phyloP scores from a whole-genome alignment of 2,888 invertebrate species.

The Peribatodes rhomboidaria region DNA sequence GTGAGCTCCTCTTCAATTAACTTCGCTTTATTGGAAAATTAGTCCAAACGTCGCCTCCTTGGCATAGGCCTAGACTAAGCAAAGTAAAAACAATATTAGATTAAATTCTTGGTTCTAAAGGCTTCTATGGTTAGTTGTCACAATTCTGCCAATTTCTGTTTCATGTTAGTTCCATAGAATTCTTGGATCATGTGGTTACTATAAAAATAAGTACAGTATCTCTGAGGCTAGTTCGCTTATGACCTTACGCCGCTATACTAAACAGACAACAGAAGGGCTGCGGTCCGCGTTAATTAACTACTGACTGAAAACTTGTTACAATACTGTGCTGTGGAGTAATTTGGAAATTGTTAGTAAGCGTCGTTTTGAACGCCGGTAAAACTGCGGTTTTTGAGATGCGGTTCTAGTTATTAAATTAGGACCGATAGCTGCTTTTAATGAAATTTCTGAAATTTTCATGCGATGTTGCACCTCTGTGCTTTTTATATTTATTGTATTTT shows the following conservation, averaged over 20 bases:
- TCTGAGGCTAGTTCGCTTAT: slow-evolving; percentile 8
- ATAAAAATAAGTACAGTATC: neutral
- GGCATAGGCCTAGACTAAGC: too few species aligned
- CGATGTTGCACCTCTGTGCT: neutral
- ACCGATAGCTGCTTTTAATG: neutral
- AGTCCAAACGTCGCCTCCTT: too few species aligned
- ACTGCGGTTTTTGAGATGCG: slow-evolving; percentile 31
- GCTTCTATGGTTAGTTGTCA: too few species aligned
- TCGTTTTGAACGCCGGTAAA: slow-evolving; percentile 54
- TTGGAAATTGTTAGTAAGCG: slow-evolving; percentile 70
- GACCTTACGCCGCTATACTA: slow-evolving; percentile 36
- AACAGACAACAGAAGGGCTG: slow-evolving; percentile 68
- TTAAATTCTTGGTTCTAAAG: too few species aligned
- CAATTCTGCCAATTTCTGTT: too few species aligned
- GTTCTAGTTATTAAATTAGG: slow-evolving; percentile 13
- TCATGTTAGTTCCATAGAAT: too few species aligned
- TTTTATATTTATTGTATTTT: neutral
- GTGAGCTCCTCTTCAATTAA: too few species aligned
- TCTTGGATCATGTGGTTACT: too few species aligned
- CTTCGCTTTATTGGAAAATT: too few species aligned
- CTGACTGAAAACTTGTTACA: slow-evolving; percentile 77
- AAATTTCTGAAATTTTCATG: neutral
- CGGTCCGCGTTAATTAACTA: slow-evolving; percentile 79
- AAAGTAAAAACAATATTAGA: too few species aligned
- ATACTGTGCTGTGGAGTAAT: slow-evolving; percentile 67